Percentiles rank a stretch among this genome's conserved stretches.
phyloP scores from a whole-genome alignment of 2,797 vertebrate species.

The Gambelia wislizenii region DNA sequence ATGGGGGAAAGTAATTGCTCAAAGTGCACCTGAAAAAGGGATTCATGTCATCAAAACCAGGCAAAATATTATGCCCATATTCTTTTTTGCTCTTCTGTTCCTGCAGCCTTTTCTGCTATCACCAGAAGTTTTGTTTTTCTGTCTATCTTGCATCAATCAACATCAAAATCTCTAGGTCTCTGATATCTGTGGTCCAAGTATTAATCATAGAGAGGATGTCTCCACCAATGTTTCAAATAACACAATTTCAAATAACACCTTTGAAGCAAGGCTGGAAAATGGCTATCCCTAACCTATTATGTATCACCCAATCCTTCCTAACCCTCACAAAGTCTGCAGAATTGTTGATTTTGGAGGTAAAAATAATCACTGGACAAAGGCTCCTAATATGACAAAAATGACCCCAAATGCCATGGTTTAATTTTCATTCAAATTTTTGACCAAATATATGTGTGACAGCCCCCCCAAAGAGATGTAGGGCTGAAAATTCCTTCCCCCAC shows the following conservation, averaged over 20 bases:
- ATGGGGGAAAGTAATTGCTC: not conserved
- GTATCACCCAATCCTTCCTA: too few species aligned
- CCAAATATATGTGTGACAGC: too few species aligned
- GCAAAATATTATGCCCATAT: not conserved
- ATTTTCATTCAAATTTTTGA: too few species aligned
- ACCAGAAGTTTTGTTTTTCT: not conserved
- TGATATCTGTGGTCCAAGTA: not conserved
- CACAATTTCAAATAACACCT: not conserved
- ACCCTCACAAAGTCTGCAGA: too few species aligned
- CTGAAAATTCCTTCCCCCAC: too few species aligned
- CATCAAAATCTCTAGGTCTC: not conserved
- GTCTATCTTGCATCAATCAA: not conserved
- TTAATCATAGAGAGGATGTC: not conserved
- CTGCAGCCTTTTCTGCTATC: not conserved
- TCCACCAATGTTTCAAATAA: not conserved
- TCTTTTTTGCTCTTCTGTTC: not conserved
- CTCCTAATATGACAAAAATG: too few species aligned
- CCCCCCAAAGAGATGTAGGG: too few species aligned
- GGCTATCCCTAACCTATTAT: too few species aligned
- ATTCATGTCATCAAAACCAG: not conserved
- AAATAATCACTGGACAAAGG: too few species aligned
- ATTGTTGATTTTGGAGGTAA: too few species aligned
- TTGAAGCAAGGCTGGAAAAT: too few species aligned
- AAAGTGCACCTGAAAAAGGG: not conserved
- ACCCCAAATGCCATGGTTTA: too few species aligned